phyloP scores from a whole-genome alignment of 2,888 invertebrate genomes.

The Tenthredo scrophulariae region DNA sequence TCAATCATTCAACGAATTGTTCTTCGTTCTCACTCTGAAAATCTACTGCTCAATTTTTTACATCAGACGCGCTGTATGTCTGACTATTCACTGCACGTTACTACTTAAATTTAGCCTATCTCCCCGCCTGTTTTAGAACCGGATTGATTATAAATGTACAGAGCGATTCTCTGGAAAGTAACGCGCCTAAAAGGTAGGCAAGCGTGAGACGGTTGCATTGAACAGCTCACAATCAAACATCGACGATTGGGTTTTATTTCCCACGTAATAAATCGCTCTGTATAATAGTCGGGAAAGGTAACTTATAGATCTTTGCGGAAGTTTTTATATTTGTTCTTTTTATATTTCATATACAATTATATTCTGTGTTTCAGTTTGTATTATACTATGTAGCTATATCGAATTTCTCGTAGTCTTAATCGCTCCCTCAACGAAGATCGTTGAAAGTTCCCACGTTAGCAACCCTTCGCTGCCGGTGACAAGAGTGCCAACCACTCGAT shows the following conservation, averaged over 20 bases:
- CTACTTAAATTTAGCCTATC: slow-evolving; percentile 28
- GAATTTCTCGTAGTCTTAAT: slow-evolving; percentile 35
- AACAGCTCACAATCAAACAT: no score
- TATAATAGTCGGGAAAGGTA: not conserved
- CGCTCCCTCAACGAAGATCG: slow-evolving; percentile 33
- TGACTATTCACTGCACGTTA: slow-evolving; percentile 50
- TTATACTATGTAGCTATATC: not conserved
- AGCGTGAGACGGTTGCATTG: no score
- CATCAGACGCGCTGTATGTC: slow-evolving; percentile 40
- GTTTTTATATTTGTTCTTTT: not conserved
- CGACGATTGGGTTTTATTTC: no score
- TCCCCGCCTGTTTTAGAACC: no score
- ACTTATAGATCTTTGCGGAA: not conserved
- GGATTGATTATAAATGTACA: no score
- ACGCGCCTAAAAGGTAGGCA: no score
- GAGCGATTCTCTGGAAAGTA: no score
- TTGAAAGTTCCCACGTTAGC: slow-evolving; percentile 42
- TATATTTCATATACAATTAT: not conserved
- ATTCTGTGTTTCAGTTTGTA: not conserved
- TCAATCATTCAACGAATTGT: not conserved
- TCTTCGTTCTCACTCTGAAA: not conserved
- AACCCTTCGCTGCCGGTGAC: not conserved
- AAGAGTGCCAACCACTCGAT: slow-evolving; percentile 36
- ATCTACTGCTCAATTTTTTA: not conserved
- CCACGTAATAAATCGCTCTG: no score